Evolutionary conservation across 2,888 invertebrate genomes (phyloP), one percentile per base, ranked within the genome.

Genomic region (Eupithecia insigniata): DNA sequence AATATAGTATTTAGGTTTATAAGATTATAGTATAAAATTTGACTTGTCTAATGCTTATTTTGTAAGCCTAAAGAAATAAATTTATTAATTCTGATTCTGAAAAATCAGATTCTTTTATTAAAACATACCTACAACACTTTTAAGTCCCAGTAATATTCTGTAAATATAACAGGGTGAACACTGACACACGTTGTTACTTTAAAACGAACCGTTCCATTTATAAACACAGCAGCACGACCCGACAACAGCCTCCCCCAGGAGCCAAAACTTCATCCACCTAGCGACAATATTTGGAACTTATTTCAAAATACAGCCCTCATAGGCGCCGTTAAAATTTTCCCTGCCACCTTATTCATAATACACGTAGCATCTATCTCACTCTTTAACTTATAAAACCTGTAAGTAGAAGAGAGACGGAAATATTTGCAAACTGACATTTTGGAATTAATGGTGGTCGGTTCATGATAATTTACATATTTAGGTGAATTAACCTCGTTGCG

Each of bases 391-490:
- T 73, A 74, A 12, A 72, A 66, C 28, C 61, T 67, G 74, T 43
- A 74, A 60, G 87, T 67, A 76, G 0, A 85, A 92, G 75, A 7
- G 88, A 80, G 89, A 87, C 22, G 70, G 86, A 86, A 91, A 89
- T 91, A 92, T 91, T 92, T 89, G 85, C 89, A 89, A 90, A 91
- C 89, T 92, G 93, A 91, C 93, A 92, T 92, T 91, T 92, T 89
- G 81, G 88, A 92, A 93, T 92, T 92, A 93, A 93, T 91, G 92
- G 89, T 93, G 94, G 94, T 93, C 94, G 92, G 93, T 92, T 93
- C 93, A 94, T 94, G 93, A 94, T 94, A 94, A 94, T 94, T 94
- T 94, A 94, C 94, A 94, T 94, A 94, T 94, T 94, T 94, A 94
- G 94, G 94, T 91, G 90, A 93, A 94, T 94, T 94, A 94, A 94